phyloP scores from a whole-genome alignment of 2,888 invertebrate species.

The Pogonocherus hispidulus region DNA sequence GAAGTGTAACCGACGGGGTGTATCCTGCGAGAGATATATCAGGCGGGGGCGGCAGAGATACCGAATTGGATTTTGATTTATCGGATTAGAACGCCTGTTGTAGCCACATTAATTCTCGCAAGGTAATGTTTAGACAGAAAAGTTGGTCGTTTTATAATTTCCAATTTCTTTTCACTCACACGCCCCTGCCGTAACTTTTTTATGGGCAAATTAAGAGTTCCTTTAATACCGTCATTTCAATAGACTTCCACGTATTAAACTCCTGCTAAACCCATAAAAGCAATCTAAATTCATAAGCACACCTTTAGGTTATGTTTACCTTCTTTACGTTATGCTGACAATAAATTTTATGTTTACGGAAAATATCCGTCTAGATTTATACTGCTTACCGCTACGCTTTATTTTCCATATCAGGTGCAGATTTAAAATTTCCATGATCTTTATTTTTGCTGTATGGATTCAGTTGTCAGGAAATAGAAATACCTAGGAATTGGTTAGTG shows the following conservation, averaged over 20 bases:
- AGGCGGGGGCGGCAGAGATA: slow-evolving; percentile 42
- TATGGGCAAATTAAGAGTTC: slow-evolving; percentile 64
- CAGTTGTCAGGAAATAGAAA: too few species aligned
- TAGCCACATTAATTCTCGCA: slow-evolving; percentile 26
- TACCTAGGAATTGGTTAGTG: too few species aligned
- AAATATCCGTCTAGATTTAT: slow-evolving; percentile 39
- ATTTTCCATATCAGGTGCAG: neutral
- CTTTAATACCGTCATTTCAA: slow-evolving; percentile 59
- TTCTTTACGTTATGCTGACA: slow-evolving; percentile 44
- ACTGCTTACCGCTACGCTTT: neutral
- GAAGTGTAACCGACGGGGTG: slow-evolving; percentile 56
- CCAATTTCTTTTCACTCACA: slow-evolving; percentile 67
- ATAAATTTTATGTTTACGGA: slow-evolving; percentile 44
- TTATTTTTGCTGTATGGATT: too few species aligned
- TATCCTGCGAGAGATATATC: slow-evolving; percentile 40
- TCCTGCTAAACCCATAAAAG: slow-evolving; percentile 42
- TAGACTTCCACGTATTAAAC: slow-evolving; percentile 47
- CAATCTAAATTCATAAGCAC: slow-evolving; percentile 68
- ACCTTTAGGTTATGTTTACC: slow-evolving; percentile 59
- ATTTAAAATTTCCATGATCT: neutral
- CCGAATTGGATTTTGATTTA: slow-evolving; percentile 48
- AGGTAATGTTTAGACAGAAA: slow-evolving; percentile 36
- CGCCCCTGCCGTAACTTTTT: slow-evolving; percentile 65
- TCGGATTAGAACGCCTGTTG: slow-evolving; percentile 45
- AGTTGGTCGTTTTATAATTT: slow-evolving; percentile 60